A percentile compares a stretch with the other conserved stretches of the same genome.
Conservation (phyloP, 2,888 invertebrate genomes). For the Acanthosepion pharaonis region DNA sequence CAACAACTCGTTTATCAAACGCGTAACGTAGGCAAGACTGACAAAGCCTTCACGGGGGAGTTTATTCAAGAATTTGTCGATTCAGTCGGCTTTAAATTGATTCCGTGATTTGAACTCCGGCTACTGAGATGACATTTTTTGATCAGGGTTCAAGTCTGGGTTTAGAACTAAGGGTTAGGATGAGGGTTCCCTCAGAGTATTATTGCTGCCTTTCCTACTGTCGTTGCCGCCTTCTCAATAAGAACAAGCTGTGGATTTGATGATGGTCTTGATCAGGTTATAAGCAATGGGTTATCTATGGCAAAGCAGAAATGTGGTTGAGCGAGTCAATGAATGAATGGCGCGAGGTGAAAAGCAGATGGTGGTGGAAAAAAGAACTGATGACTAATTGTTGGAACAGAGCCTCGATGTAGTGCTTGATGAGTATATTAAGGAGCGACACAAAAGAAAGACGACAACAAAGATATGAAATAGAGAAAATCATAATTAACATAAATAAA, state of each 20-base stretch:
- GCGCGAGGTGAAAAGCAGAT: background rate
- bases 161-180: background rate
- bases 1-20: background rate
- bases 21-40: slow-evolving; percentile 7
- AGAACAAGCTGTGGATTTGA: background rate
- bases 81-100: background rate
- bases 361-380: background rate
- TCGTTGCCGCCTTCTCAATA: background rate
- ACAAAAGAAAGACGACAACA: too few relatives aligned
- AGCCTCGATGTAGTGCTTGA: background rate
- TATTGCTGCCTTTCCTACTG: background rate
- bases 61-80: background rate
- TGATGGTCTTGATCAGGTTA: background rate
- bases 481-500: too few relatives aligned
- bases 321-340: background rate
- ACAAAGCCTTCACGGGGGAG: background rate
- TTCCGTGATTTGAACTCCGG: background rate
- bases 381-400: background rate
- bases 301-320: background rate
- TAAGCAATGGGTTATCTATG: background rate
- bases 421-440: background rate
- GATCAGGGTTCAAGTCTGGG: background rate
- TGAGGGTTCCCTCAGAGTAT: background rate
- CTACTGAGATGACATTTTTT: background rate
- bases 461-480: too few relatives aligned